Evolutionary conservation across 2,113 vertebrate genomes (phyloP).

Genomic region (Dasypus novemcinctus): DNA sequence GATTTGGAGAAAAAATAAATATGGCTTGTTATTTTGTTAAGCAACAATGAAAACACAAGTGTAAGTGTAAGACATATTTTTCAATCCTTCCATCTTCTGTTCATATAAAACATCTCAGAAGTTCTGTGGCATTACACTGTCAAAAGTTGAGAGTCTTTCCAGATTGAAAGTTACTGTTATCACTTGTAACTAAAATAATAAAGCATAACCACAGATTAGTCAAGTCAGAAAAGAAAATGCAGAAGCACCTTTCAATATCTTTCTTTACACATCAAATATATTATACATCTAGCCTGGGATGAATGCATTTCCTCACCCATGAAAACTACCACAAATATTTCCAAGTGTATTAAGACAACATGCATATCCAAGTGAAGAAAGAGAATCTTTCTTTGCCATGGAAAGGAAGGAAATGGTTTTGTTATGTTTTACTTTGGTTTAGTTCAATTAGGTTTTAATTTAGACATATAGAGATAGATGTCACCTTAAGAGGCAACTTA

Average conservation of each 20-base stretch:
- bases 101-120: background rate
- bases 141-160: background rate
- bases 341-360: background rate
- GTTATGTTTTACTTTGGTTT: background rate
- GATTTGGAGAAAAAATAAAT: conserved; percentile 55
- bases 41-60: conserved; percentile 18
- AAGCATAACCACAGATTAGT: background rate
- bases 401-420: background rate
- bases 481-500: background rate
- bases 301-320: background rate
- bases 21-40: conserved; percentile 7
- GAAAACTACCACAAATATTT: background rate
- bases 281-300: accelerated
- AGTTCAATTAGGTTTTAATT: background rate
- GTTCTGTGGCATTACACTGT: background rate
- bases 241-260: background rate
- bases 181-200: background rate
- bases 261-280: background rate
- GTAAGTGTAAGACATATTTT: background rate
- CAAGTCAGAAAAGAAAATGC: background rate
- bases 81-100: background rate
- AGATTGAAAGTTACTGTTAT: background rate
- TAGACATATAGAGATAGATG: background rate
- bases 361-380: background rate
- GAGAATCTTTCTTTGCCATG: background rate